A percentile compares a stretch with the other conserved stretches of the same genome.
Evolutionary conservation across 2,888 invertebrate genomes (phyloP).

Genomic region (Phortica okadai): DNA sequence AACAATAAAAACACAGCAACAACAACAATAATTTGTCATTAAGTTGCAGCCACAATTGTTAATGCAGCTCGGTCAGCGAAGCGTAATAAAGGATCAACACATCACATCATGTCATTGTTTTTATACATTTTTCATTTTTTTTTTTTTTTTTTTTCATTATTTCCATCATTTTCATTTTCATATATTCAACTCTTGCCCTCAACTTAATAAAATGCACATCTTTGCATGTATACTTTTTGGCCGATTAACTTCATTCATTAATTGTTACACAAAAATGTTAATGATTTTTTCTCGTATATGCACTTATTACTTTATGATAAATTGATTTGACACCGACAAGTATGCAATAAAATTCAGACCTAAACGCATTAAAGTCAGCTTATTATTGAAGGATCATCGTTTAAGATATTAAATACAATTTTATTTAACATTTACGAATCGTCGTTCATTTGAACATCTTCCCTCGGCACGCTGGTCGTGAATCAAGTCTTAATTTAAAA

Average conservation of each 20-base stretch:
- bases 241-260: constrained; percentile 55
- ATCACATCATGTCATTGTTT: not conserved
- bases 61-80: constrained; percentile 22
- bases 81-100: not conserved
- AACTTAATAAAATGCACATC: not conserved
- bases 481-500: constrained; percentile 50
- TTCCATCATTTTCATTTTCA: not conserved
- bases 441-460: constrained; percentile 38
- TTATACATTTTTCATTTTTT: not conserved
- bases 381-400: constrained; percentile 11
- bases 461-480: constrained; percentile 2
- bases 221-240: constrained; percentile 3
- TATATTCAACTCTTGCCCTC: not conserved
- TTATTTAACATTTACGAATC: not conserved
- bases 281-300: not conserved
- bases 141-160: not conserved
- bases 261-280: constrained; percentile 24
- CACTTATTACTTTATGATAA: not conserved
- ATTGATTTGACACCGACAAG: not conserved
- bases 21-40: constrained; percentile 61
- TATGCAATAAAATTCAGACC: not conserved
- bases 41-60: constrained; percentile 53
- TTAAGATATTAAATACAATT: constrained; percentile 29
- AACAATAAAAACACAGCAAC: constrained; percentile 66
- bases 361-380: constrained; percentile 16